phyloP scores from a whole-genome alignment of 2,797 vertebrate genomes.

The Hybognathus amarus region DNA sequence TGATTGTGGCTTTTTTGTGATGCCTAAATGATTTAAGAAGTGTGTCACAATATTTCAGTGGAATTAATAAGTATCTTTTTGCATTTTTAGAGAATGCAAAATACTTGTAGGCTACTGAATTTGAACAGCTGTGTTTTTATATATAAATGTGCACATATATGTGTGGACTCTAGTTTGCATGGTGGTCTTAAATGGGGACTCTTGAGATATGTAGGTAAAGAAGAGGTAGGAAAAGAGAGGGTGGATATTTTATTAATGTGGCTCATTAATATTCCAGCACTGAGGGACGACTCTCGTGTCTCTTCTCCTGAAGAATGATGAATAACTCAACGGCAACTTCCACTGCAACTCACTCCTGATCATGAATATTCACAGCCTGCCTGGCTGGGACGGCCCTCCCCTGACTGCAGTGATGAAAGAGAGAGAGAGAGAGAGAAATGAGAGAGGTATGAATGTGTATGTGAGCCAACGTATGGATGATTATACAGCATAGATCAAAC shows the following conservation, averaged over 20 bases:
- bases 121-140: not conserved
- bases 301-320: constrained; percentile 80
- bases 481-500: not conserved
- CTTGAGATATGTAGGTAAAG: constrained; percentile 47
- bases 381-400: constrained; percentile 59
- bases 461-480: constrained; percentile 26
- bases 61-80: not conserved
- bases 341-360: constrained; percentile 68
- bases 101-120: not conserved
- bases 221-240: constrained; percentile 55
- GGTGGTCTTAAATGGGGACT: constrained; percentile 21
- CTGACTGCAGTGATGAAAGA: constrained; percentile 26
- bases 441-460: constrained; percentile 24
- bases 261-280: constrained; percentile 81
- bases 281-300: constrained; percentile 77
- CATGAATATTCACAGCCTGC: constrained; percentile 80
- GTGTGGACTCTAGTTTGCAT: not conserved
- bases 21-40: constrained; percentile 26
- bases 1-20: constrained; percentile 19
- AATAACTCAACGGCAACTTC: constrained; percentile 80
- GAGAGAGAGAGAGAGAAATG: not conserved
- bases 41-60: constrained; percentile 9
- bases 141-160: not conserved
- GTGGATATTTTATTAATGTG: constrained; percentile 82
- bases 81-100: not conserved